phyloP scores from a whole-genome alignment of 2,888 invertebrate genomes.

The Andrena hattorfiana region DNA sequence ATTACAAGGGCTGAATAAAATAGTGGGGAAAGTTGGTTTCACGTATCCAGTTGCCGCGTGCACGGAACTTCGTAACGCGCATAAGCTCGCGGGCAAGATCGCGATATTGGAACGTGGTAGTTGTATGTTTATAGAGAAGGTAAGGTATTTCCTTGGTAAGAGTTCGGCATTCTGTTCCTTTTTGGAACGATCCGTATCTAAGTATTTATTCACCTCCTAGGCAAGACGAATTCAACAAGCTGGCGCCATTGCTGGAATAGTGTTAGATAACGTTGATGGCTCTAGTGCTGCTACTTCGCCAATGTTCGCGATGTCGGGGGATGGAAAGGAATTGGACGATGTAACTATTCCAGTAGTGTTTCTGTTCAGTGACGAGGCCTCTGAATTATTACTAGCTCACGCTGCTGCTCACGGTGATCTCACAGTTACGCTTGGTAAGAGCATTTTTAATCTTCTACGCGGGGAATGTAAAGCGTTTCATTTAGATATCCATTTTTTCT shows the following conservation, averaged over 20 bases:
- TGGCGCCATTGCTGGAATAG: constrained; percentile 94
- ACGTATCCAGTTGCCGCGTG: constrained; percentile 91
- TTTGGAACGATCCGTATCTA: neutral
- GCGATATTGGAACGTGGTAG: constrained; percentile 95
- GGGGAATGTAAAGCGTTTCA: neutral
- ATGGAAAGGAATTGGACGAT: constrained; percentile 91
- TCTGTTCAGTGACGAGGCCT: constrained; percentile 92
- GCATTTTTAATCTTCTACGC: constrained; percentile 10
- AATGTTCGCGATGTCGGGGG: constrained; percentile 98
- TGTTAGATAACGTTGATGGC: constrained; percentile 92
- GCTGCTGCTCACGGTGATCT: constrained; percentile 73
- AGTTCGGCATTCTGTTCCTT: neutral
- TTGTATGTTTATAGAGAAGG: constrained; percentile 98
- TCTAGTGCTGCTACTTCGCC: constrained; percentile 91
- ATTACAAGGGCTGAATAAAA: constrained; percentile 88
- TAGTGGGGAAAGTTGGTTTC: constrained; percentile 88
- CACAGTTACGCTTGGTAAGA: constrained; percentile 80
- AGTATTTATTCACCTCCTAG: constrained; percentile 76
- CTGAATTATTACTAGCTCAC: constrained; percentile 88
- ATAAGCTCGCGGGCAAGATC: constrained; percentile 89
- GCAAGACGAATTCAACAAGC: constrained; percentile 93
- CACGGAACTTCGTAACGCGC: constrained; percentile 87
- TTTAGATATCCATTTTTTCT: neutral
- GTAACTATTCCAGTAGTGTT: constrained; percentile 96
- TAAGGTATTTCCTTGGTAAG: constrained; percentile 66